Base-by-base conservation (phyloP, 2,113 vertebrate genomes). In the Hymenochirus boettgeri region DNA sequence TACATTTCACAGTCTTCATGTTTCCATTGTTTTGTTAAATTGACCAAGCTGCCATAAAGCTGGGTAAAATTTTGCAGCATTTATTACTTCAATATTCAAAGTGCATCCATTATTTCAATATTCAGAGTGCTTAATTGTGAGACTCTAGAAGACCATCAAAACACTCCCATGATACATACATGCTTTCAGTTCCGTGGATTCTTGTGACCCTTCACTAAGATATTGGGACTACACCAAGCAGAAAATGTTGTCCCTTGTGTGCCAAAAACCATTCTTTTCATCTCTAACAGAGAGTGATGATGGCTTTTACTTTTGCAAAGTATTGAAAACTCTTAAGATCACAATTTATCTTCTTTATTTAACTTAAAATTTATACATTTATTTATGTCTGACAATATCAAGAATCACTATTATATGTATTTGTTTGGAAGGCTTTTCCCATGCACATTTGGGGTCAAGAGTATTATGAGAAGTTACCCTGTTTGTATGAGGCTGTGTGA, bases 311-410 rank as follows among this genome's bases (percentile, higher is more conserved):
- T 45, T 22, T 39, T 52, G 42, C 27, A 39, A 26, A 15, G 39
- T 15, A 15, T 42, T 27, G n/a, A 39, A 23, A 23, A 31, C 25
- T 26, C 29, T 23, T 56, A 37, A 57, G 22, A 37, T 8, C 1
- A 31, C n/a, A 60, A 47, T 31, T 13, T 67, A 53, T 48, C 33
- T 59, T 31, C 60, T 9, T 63, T 59, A 69, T 61, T 26, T 63
- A 56, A 53, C 37, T 57, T n/a, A n/a, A n/a, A n/a, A n/a, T n/a
- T 23, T 57, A 60, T 35, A 61, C 11, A 26, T 51, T 46, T 70
- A 62, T 46, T 33, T 45, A 42, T 59, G 22, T 9, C 61, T 71
- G 60, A 64, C 51, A 61, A 62, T 70, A 31, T 70, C 35, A 23
- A 25, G n/a, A 19, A 65, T 55, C 17, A 39, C 61, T 42, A 57